Evolutionary conservation across 92 coral and sea anemone species (phyloP).

Genomic region (Isaurus tuberculatus): DNA sequence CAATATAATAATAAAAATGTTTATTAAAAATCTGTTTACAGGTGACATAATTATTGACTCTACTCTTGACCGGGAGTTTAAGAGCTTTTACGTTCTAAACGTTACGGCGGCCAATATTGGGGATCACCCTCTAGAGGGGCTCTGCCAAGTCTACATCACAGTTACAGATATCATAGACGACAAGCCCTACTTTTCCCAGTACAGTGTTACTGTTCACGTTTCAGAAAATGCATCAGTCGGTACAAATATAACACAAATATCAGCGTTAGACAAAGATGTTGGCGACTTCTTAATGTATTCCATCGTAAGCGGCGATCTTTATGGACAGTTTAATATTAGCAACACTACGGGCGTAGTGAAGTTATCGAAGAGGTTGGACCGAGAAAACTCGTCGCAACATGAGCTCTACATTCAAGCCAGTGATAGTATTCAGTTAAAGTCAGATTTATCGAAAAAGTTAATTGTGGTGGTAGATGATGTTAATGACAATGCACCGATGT

Average conservation of each 20-base stretch:
- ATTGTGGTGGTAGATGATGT: conserved; percentile 71
- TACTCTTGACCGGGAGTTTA: conserved; percentile 79
- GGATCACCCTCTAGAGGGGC: conserved; percentile 63
- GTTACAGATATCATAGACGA: conserved; percentile 88
- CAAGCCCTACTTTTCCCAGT: conserved; percentile 68
- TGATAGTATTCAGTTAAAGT: conserved; percentile 68
- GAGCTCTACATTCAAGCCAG: conserved; percentile 65
- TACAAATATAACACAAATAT: conserved; percentile 63
- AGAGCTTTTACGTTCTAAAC: conserved; percentile 66
- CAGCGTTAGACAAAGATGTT: conserved; percentile 76
- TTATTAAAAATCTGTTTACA: conserved; percentile 20
- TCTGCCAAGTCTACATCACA: conserved; percentile 71
- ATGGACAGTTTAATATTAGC: conserved; percentile 75
- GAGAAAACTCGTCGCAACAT: conserved; percentile 77
- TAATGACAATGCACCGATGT: conserved; percentile 84
- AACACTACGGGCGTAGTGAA: conserved; percentile 75
- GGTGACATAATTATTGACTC: conserved; percentile 88
- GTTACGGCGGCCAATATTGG: conserved; percentile 86
- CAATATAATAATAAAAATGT: neutral
- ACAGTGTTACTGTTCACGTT: conserved; percentile 54
- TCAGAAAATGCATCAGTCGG: conserved; percentile 72
- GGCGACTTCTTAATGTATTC: conserved; percentile 74
- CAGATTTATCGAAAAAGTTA: conserved; percentile 60
- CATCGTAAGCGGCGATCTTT: conserved; percentile 63
- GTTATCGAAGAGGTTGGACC: conserved; percentile 63